Conservation (phyloP, 2,113 vertebrate species). For the Notarius lentiginosus region DNA sequence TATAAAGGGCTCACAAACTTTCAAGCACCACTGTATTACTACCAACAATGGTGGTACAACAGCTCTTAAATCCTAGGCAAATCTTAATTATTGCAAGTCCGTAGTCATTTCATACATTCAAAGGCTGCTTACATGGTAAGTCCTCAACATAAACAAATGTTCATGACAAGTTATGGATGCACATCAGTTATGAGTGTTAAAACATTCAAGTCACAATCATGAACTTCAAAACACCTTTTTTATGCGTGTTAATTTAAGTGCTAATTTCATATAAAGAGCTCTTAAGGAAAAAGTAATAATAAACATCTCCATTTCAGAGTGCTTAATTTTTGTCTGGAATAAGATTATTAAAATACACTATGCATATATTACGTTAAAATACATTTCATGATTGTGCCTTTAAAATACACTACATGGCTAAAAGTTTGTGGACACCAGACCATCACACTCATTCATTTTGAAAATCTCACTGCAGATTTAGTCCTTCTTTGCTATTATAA, state of each 20-base stretch:
- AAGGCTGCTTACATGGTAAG: neutral
- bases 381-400: constrained; percentile 27
- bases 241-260: neutral
- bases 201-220: constrained; percentile 22
- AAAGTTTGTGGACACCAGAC: neutral
- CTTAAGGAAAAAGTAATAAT: too few relatives aligned
- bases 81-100: constrained; percentile 4
- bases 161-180: neutral
- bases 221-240: neutral
- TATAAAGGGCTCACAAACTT: too few relatives aligned
- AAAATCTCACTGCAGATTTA: neutral
- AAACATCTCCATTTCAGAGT: neutral
- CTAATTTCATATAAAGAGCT: neutral
- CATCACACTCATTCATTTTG: neutral
- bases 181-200: neutral
- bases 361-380: neutral
- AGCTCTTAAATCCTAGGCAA: neutral
- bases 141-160: neutral
- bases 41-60: neutral
- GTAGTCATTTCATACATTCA: neutral
- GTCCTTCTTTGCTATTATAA: neutral
- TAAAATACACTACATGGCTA: neutral
- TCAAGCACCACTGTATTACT: neutral
- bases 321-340: neutral
- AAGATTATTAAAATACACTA: neutral